phyloP scores from a whole-genome alignment of 2,113 vertebrate genomes.

The Micronycteris hirsuta region DNA sequence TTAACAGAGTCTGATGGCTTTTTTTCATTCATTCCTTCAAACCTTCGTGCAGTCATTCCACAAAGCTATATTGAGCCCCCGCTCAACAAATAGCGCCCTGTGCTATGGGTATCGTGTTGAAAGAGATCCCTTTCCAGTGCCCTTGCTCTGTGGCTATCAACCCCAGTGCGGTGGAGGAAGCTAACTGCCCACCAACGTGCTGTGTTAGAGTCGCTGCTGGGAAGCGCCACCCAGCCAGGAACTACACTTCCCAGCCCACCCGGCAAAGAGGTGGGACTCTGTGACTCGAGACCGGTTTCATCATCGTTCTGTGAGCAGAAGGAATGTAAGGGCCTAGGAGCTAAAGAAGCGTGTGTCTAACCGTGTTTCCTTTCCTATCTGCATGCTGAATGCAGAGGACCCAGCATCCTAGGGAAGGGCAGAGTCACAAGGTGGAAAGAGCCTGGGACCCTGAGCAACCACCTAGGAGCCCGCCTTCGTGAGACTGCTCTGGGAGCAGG shows the following conservation, averaged over 20 bases:
- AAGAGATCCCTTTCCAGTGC: too few relatives aligned
- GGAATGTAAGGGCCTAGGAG: rapidly evolving
- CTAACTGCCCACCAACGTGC: rapidly evolving
- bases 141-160: rapidly evolving
- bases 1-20: neutral
- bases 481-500: rapidly evolving
- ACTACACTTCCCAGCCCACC: rapidly evolving
- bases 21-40: neutral
- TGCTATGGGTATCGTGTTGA: rapidly evolving
- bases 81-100: rapidly evolving
- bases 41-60: neutral
- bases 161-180: rapidly evolving
- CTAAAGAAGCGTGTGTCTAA: rapidly evolving
- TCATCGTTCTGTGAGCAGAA: rapidly evolving
- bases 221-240: neutral
- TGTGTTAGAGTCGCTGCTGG: rapidly evolving
- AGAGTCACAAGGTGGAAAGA: neutral
- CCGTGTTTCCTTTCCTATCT: neutral
- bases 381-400: rapidly evolving
- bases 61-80: neutral
- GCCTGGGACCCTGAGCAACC: neutral
- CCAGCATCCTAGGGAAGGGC: rapidly evolving
- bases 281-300: neutral
- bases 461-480: neutral
- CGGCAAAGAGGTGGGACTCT: rapidly evolving